Base-by-base conservation (phyloP, 2,888 invertebrate genomes). In the Epicampocera succincta region DNA sequence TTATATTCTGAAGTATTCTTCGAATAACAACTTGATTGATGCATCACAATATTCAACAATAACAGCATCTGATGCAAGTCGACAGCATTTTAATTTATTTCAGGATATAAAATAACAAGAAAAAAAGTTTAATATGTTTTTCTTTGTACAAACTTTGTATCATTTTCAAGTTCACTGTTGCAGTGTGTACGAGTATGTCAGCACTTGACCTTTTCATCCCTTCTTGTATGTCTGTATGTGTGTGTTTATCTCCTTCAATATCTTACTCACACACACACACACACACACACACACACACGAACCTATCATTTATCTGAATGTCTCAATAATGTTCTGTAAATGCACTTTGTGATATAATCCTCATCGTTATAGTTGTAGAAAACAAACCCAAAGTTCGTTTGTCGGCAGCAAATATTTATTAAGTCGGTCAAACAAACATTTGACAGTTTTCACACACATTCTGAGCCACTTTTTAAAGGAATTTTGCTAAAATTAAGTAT, bases 321-420 rank as follows among this genome's bases (percentile, higher is more conserved):
- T 13, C 25, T 58, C 29, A 48, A 58, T 75, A 66, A 15, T 44
- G 6, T 44, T 61, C 42, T 29, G 25, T 58, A 40, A 66, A 74
- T 40, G 48, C 48, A 48, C 25, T 74, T 48, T 50, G 29, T 66
- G 48, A 42, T 13, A 50, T 19, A 75, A 75, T 75, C 66, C 40
- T 40, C 48, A 48, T 50, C 17, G 40, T 50, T n/a, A 19, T 46
- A 33, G 44, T 15, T 21, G 0, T 29, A 29, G 38, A 33, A 46
- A n/a, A 44, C 8, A 15, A n/a, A n/a, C n/a, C 44, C 42, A 13
- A 25, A n/a, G 50, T 50, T 12, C 3, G 25, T 40, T n/a, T 54
- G 15, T 44, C 15, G 29, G 15, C 8, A 46, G n/a, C 11, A 56
- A 17, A 56, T 17, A 29, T 44, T 58, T 15, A 46, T 33, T 46